Conservation (phyloP, 2,888 invertebrate genomes). For the Hipparchia semele region DNA sequence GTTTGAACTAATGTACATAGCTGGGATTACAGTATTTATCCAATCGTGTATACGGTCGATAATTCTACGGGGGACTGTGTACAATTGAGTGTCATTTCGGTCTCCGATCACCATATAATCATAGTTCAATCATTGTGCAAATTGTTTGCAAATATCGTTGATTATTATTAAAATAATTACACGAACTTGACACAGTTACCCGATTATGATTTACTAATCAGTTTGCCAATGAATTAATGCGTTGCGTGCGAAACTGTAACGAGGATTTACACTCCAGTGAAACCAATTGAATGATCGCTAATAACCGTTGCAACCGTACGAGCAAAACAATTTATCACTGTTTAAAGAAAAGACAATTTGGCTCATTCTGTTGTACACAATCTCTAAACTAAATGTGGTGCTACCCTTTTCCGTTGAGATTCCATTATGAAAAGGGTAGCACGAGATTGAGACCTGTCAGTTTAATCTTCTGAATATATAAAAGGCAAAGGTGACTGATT, state of each 20-base stretch:
- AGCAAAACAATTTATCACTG: background rate
- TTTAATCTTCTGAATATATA: too few relatives aligned
- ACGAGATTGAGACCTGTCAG: too few relatives aligned
- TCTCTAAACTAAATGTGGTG: too few relatives aligned
- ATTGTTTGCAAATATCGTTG: slow-evolving; percentile 33
- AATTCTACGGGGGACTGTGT: background rate
- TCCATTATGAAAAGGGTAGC: too few relatives aligned
- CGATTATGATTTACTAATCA: slow-evolving; percentile 37
- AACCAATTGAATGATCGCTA: slow-evolving; percentile 7
- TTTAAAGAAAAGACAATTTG: background rate
- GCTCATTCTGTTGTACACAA: too few relatives aligned
- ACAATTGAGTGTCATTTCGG: slow-evolving; percentile 17
- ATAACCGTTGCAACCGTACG: slow-evolving; percentile 10
- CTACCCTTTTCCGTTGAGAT: too few relatives aligned
- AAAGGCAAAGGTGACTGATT: too few relatives aligned
- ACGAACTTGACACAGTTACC: slow-evolving; percentile 39
- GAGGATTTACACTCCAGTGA: slow-evolving; percentile 32
- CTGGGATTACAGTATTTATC: background rate
- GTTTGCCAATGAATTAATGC: slow-evolving; percentile 31
- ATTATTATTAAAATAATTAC: slow-evolving; percentile 38
- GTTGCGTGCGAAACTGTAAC: slow-evolving; percentile 37
- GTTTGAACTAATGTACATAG: background rate
- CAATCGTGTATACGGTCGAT: background rate
- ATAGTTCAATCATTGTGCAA: slow-evolving; percentile 30
- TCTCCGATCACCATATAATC: slow-evolving; percentile 27